Evolutionary conservation across 2,888 invertebrate genomes (phyloP), one percentile per base, ranked within the genome.

Genomic region (Stenichneumon culpator): DNA sequence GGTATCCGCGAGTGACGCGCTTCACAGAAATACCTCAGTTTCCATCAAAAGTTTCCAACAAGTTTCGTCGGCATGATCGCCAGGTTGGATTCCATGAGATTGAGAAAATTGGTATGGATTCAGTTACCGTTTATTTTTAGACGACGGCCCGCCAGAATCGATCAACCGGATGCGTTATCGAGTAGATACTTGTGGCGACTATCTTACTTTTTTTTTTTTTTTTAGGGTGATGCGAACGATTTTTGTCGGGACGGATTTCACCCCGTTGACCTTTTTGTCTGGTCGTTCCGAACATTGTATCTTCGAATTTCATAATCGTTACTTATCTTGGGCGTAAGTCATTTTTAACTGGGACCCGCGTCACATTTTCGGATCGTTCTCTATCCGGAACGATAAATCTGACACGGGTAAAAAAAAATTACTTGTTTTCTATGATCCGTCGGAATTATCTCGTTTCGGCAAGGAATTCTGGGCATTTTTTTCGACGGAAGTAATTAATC

Each of bases 51-150:
- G 47, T 57, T 60, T 11, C 0, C 32, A 19, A n/a, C 2, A 39
- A 14, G 16, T 47, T 16, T 52, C 54, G 7, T 25, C 25, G 25
- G 19, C 57, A 67, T 73, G 68, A 84, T 82, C 73, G 68, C 78
- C 32, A 73, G 47, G 44, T 65, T 82, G 69, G 74, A 84, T 69
- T 77, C 74, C 4, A 74, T 84, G 84, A 84, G 84, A 69, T 79
- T 84, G 19, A 70, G 84, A 65, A 84, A 84, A 70, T 79, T 84
- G 84, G 84, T 85, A 85, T 57, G 74, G n/a, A 57, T 82, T 75
- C 44, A 36, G 57, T 54, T 68, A 57, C 54, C n/a, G 7, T 32
- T 36, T 68, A 32, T 68, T 60, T 47, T 47, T 70, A 60, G 57
- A 11, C 3, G 7, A 16, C 16, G 19, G 16, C 36, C 28, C 39